Evolutionary conservation across 2,888 invertebrate genomes (phyloP), one percentile per base, ranked within the genome.

Genomic region (Drosophila vallismaia): DNA sequence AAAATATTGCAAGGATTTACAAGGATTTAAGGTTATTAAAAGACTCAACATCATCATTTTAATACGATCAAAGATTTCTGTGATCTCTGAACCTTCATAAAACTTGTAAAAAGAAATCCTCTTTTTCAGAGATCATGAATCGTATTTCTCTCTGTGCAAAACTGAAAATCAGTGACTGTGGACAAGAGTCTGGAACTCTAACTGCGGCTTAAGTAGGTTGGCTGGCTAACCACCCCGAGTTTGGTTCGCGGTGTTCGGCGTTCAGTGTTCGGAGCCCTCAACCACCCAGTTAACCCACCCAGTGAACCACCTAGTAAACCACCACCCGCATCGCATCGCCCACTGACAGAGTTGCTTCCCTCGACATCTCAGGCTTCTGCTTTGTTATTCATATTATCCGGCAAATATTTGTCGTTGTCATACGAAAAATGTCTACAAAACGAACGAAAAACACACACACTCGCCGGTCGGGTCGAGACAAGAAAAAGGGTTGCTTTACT

Each of bases 371-470:
- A 24, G 69, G 58, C 48, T 36, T 52, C 71, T 78, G 76, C 86
- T 86, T 85, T 87, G 82, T 82, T 87, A 87, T 86, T 88, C 86
- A 86, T 86, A 88, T 86, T 88, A 88, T 88, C 87, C 85, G 75
- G 85, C 88, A 86, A 86, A 88, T 86, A 87, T 86, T 88, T 86
- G 87, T 80, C 88, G 88, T 82, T 88, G 87, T 85, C 82, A 88
- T 83, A 83, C 82, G 79, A 79, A 86, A 82, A 82, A 82, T 74
- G 87, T 87, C 75, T 68, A 77, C 71, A 68, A 66, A 66, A 66
- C 40, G 55, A 66, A 36, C 48, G 24, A 28, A 55, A 42, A 53
- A 57, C 45, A 51, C 42, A 49, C 38, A 49, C 38, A 54, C 45
- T 46, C 49, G 29, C 33, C 33, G 29, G 29, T 28, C 40, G 29